Conservation (phyloP, 2,797 vertebrate genomes). For the Denticeps clupeoides region DNA sequence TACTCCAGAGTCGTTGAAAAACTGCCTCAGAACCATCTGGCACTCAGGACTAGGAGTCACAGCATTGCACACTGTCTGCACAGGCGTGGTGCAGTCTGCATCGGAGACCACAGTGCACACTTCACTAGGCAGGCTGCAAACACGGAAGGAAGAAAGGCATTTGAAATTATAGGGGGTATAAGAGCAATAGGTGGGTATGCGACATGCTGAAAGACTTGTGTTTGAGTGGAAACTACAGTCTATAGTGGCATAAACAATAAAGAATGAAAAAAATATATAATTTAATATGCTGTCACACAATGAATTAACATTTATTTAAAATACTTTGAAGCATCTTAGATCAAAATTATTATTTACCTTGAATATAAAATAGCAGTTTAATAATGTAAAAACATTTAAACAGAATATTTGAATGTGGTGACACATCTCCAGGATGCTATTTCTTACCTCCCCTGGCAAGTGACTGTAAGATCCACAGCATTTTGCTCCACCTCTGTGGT, state of each 20-base stretch:
- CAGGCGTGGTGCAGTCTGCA: constrained; percentile 66
- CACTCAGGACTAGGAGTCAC: constrained; percentile 71
- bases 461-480: constrained; percentile 78
- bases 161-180: too few relatives aligned
- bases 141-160: background rate
- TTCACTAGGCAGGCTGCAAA: constrained; percentile 72
- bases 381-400: too few relatives aligned
- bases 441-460: constrained; percentile 82
- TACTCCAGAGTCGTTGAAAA: constrained; percentile 73
- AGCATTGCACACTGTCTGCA: constrained; percentile 62
- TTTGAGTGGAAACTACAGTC: too few relatives aligned
- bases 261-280: too few relatives aligned
- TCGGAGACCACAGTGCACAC: constrained; percentile 81
- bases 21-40: constrained; percentile 77
- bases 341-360: too few relatives aligned
- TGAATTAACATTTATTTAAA: too few relatives aligned
- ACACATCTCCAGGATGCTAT: background rate
- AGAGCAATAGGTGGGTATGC: too few relatives aligned
- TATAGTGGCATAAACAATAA: too few relatives aligned
- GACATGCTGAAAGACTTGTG: too few relatives aligned
- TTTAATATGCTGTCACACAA: too few relatives aligned
- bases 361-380: too few relatives aligned
- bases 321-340: too few relatives aligned
- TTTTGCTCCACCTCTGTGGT: constrained; percentile 56
- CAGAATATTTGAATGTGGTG: background rate